Evolutionary conservation across 2,113 vertebrate species (phyloP).

Genomic region (Ancistrus triradiatus): DNA sequence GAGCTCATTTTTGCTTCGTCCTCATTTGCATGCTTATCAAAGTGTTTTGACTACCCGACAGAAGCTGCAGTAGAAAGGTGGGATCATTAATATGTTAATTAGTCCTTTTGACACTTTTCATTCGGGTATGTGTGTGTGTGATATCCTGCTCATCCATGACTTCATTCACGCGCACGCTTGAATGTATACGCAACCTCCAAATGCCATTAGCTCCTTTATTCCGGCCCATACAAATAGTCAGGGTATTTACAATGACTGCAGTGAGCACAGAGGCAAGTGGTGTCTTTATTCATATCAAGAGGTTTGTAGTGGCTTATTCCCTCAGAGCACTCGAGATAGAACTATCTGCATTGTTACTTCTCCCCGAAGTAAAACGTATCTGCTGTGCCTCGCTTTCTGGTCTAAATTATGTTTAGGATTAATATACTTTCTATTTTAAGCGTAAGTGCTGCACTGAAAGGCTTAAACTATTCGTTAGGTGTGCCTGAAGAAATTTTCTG

Average conservation of each 20-base stretch:
- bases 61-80: constrained; percentile 71
- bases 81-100: constrained; percentile 82
- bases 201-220: constrained; percentile 57
- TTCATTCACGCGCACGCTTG: constrained; percentile 37
- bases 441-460: background rate
- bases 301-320: constrained; percentile 32
- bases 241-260: constrained; percentile 39
- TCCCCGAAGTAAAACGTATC: background rate
- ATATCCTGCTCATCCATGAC: constrained; percentile 56
- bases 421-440: too few relatives aligned
- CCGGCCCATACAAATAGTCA: constrained; percentile 50
- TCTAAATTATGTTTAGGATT: background rate
- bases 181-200: constrained; percentile 17
- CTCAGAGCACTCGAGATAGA: constrained; percentile 24
- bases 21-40: constrained; percentile 80
- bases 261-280: constrained; percentile 23
- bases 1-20: constrained; percentile 70
- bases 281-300: constrained; percentile 37
- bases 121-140: constrained; percentile 53
- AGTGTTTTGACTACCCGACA: constrained; percentile 75
- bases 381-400: constrained; percentile 5
- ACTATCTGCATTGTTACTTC: constrained; percentile 6
- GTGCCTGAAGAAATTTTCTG: too few relatives aligned
- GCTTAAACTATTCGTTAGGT: too few relatives aligned
- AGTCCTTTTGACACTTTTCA: constrained; percentile 55